Conservation (phyloP, 2,113 vertebrate genomes). For the Peucedramus taeniatus region DNA sequence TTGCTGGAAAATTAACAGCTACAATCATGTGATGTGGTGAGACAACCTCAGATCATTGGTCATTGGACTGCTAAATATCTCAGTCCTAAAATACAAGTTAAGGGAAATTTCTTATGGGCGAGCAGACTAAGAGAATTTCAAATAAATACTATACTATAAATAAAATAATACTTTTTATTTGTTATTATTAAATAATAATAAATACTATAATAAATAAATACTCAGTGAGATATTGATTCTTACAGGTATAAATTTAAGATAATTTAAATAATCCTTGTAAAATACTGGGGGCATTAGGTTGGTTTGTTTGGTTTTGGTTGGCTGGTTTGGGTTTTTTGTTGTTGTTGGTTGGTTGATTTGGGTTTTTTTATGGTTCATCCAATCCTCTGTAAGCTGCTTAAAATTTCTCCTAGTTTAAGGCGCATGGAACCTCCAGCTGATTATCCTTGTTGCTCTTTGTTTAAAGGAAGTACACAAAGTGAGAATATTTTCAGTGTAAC, state of each 20-base stretch:
- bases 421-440: not conserved
- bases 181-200: too few species aligned
- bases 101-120: not conserved
- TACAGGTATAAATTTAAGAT: not conserved
- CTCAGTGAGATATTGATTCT: not conserved
- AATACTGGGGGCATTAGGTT: not conserved
- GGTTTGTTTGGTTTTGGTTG: not conserved
- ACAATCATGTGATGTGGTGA: not conserved
- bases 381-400: not conserved
- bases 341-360: not conserved
- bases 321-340: not conserved
- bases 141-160: not conserved
- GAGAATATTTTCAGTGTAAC: not conserved
- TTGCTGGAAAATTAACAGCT: not conserved
- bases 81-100: accelerated
- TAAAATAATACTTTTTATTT: too few species aligned
- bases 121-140: not conserved
- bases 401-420: not conserved
- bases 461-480: not conserved
- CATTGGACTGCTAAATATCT: not conserved
- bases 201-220: too few species aligned
- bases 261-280: not conserved
- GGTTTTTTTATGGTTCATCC: not conserved
- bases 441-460: not conserved
- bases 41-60: not conserved